Conservation (phyloP, 2,113 vertebrate species). For the Pomatostomus ruficeps region DNA sequence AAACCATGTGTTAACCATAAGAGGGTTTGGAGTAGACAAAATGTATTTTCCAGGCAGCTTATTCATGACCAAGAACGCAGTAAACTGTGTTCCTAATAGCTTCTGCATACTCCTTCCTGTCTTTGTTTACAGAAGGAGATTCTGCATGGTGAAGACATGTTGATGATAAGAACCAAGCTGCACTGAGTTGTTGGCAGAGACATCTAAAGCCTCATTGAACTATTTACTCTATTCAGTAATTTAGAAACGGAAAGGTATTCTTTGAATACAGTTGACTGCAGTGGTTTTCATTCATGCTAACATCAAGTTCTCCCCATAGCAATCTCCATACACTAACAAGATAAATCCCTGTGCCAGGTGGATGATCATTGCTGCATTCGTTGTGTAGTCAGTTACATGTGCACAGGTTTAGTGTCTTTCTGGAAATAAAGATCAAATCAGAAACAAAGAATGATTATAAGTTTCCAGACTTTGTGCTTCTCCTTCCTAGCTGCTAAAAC, state of each 20-base stretch:
- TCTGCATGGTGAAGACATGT: background rate
- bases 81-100: background rate
- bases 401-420: background rate
- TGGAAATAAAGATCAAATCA: background rate
- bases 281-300: background rate
- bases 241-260: background rate
- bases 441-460: background rate
- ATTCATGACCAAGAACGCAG: background rate
- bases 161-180: background rate
- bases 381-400: background rate
- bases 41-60: background rate
- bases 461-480: background rate
- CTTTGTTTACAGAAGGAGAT: background rate
- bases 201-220: background rate
- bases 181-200: background rate
- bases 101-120: background rate
- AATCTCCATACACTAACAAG: accelerated
- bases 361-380: background rate
- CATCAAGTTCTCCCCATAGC: background rate
- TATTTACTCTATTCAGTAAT: background rate
- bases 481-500: background rate
- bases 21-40: background rate
- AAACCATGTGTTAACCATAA: background rate
- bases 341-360: background rate
- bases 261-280: background rate